Evolutionary conservation across 1,140 invertebrate species (phyloP).

Genomic region (Cephus cinctus): DNA sequence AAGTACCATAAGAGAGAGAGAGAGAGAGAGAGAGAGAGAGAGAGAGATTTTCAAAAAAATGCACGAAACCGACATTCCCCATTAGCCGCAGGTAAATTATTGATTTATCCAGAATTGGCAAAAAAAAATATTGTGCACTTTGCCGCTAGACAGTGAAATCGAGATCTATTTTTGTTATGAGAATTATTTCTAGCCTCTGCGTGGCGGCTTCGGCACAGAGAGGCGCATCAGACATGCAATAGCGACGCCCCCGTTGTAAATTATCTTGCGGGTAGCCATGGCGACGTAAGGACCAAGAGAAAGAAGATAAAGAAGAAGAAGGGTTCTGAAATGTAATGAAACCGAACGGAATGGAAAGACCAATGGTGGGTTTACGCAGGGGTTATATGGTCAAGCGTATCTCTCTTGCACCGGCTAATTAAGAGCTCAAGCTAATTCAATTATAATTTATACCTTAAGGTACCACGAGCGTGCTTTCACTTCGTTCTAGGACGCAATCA

Average conservation of each 20-base stretch:
- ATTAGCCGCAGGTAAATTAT: no score
- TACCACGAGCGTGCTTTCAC: not conserved
- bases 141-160: no score
- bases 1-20: conserved; percentile 2
- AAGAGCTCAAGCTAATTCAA: conserved; percentile 44
- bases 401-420: conserved; percentile 31
- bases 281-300: not conserved
- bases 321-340: conserved; percentile 8
- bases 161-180: no score
- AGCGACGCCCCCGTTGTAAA: conserved; percentile 39
- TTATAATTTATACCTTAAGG: conserved; percentile 45
- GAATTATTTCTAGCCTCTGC: no score
- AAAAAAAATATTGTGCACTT: no score
- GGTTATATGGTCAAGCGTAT: no score
- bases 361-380: no score
- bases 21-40: conserved; percentile 10
- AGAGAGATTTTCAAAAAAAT: no score
- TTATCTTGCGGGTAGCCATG: conserved; percentile 24
- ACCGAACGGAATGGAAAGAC: not conserved
- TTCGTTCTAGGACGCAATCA: conserved; percentile 30
- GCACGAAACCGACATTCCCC: no score
- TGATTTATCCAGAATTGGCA: no score
- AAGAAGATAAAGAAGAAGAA: conserved; percentile 3
- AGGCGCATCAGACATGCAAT: conserved; percentile 30
- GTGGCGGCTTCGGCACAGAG: conserved; percentile 4